Base-by-base conservation (phyloP, 2,113 vertebrate genomes). In the Puntigrus tetrazona region DNA sequence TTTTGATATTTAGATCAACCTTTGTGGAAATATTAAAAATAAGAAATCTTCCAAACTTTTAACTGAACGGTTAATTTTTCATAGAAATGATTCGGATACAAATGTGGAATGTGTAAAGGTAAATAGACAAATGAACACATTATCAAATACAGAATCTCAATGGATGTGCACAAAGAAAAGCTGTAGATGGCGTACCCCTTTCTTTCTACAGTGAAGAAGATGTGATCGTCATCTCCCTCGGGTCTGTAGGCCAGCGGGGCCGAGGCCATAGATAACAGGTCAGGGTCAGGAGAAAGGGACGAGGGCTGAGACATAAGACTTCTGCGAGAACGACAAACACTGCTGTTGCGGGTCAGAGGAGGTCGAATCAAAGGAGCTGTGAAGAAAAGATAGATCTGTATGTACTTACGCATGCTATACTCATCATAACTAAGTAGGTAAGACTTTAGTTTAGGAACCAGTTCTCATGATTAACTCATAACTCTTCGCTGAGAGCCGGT, bases 251-350 rank as follows among this genome's bases (percentile, higher is more conserved):
- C 94, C 85, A 96, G 95, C 78, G 96, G 94, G 72, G 95, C 96
- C 87, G 97, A 95, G 10, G 97, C 97, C 95, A 98, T 96, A 27
- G 97, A 97, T 47, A 99, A 95, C 91, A 99, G 96, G 91, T 99
- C 98, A 2, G 98, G 97, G 89, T 98, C 97, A 0, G 97, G 92
- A 43, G 97, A 98, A 86, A 97, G 95, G 88, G 96, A 72, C 0
- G 96, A 93, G 45, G 96, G 92, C 92, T 96, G 95, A 7, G 96
- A 94, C 91, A 97, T 85, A 27, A 98, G 92, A 90, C 93, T 98
- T 78, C 97, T 95, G 18, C 97, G 96, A 31, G 96, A 97, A 20
- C 97, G 97, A 74, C 97, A 98, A 91, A 97, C 82, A 89, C 97
- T 98, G 90, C 97, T 97, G 94, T 92, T 98, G 85, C 97, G 95